These are phyloP conservation scores for Puffinus mauretanicus DNA, from an alignment of 2,113 vertebrate genomes.

Conservation along the genomic window DNA sequence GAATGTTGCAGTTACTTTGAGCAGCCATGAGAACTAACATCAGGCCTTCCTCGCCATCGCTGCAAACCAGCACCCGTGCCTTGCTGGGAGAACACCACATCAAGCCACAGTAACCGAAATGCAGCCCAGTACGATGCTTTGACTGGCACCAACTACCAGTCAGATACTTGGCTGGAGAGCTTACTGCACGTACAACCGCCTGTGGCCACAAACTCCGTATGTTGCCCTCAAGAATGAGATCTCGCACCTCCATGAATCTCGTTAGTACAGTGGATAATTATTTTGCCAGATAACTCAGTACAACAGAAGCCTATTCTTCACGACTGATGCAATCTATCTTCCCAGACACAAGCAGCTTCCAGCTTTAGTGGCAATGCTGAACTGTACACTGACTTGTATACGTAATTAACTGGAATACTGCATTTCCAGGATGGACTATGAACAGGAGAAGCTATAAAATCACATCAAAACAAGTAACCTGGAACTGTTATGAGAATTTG, in stretches of 20 bases:
- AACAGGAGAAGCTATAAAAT: neutral
- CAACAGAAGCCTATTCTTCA: neutral
- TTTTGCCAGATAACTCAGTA: neutral
- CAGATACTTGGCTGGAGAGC: neutral
- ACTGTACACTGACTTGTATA: fast-evolving
- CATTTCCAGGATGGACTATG: neutral
- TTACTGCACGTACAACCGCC: neutral
- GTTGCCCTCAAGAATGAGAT: slow-evolving; percentile 6
- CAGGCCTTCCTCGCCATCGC: fast-evolving
- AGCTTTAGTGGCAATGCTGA: neutral
- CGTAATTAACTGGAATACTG: neutral
- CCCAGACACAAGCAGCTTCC: neutral
- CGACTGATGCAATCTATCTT: neutral
- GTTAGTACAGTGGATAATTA: neutral
- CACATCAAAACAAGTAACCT: neutral
- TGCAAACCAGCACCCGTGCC: neutral
- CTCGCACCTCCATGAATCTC: neutral
- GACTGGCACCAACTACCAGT: neutral
- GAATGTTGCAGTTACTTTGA: fast-evolving
- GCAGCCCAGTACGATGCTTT: neutral
- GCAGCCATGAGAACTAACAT: neutral
- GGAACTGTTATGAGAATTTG: neutral
- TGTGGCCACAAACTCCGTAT: neutral
- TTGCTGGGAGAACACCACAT: neutral
- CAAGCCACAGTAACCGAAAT: neutral